Evolutionary conservation across 53 echinoderm and acorn worm genomes (phyloP), one percentile per base, ranked within the genome.

Genomic region (Actinopyga echinites): DNA sequence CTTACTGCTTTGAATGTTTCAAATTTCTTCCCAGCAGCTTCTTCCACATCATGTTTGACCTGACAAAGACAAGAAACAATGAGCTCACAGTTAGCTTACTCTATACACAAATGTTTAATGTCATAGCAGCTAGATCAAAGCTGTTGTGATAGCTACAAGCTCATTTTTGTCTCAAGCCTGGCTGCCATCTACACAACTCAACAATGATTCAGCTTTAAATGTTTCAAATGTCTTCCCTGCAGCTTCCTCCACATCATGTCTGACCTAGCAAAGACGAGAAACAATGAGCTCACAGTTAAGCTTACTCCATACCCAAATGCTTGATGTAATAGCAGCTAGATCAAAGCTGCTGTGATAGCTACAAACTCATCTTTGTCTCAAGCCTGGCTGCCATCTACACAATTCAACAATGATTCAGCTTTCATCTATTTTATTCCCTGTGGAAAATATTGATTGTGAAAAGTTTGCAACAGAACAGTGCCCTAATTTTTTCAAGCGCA

Each of bases 1-100:
- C 23, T 42, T 20, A 29, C 45, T 44, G 75, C 75, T 29, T 43
- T 30, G 43, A 49, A 75, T 4, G 75, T 75, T 20, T 52, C 54
- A 26, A 75, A 75, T 17, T 20, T 42, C 28, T 22, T 75, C 7
- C 75, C 75, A 15, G 45, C 44, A 5, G 23, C 30, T 21, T 24
- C 45, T 28, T 75, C 38, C 22, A 68, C 68, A 9, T 68, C 68
- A 68, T n/a, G n/a, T 34, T 68, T 68, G 1, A 68, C 68, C 68
- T 68, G 68, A 10, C 17, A 33, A 62, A 30, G 21, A 63, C 13
- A 28, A 36, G 8, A 68, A 20, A 37, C 8, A 32, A 22, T 9
- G 65, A 28, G 56, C 15, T 19, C 56, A 55, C 21, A 21, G 21
- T 55, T 21, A 55, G 56, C 1, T 0, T 15, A 19, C 21, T 55